Evolutionary conservation across 2,113 vertebrate species (phyloP), one percentile per base, ranked within the genome.

Genomic region (Pomatostomus ruficeps): DNA sequence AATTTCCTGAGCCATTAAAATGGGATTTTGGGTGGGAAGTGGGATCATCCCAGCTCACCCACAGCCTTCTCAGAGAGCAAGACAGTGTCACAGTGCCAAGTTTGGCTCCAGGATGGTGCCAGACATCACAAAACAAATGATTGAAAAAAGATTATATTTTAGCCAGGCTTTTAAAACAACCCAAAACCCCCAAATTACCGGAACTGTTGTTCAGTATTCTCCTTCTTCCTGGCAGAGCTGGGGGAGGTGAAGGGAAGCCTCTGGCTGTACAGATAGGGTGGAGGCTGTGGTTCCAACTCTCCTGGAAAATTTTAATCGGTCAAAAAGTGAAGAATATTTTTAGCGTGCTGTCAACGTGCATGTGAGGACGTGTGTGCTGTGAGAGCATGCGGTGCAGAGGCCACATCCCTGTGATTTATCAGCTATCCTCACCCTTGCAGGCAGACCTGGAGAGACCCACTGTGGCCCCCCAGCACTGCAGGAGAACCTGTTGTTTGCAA

Each of bases 301-400:
- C 59, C 83, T 67, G 90, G 94, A 89, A 97, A 97, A 91, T 89
- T 85, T 73, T 85, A 62, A 88, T 93, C 3, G 5, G 70, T 82
- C 46, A 93, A 94, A 93, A 89, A 91, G 31, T 67, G 52, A 68
- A 45, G 74, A 82, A 85, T 93, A 84, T 93, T 93, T 96, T 91
- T 87, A 92, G 48, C 52, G 20, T 31, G 75, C 40, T 1, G 1
- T 85, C 81, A 59, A 49, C 0, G 1, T 49, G 55, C 80, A 10
- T 42, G 65, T 71, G 89, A 89, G 84, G 80, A 54, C 6, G 3
- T 15, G 85, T 58, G 78, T 62, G 70, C 58, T 59, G 67, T 31
- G 20, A 70, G 63, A 55, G 36, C 55, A 12, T 15, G 28, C 0
- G 2, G 54, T 5, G 12, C 14, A 10, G 61, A 17, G 46, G 54